phyloP scores from a whole-genome alignment of 2,113 vertebrate species.

The Hippopotamus amphibius region DNA sequence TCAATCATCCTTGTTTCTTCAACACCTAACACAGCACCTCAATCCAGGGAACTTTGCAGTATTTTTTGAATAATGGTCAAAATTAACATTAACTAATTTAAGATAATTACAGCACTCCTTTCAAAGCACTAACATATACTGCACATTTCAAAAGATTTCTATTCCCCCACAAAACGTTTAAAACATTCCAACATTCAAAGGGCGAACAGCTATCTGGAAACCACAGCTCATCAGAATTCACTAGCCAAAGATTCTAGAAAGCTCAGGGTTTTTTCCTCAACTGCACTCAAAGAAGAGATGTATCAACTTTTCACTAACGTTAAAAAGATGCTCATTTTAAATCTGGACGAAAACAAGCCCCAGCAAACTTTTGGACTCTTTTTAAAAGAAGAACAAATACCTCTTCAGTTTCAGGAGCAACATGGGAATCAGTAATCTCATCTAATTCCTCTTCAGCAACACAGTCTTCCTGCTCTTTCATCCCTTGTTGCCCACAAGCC shows the following conservation, averaged over 20 bases:
- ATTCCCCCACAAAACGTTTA: neutral
- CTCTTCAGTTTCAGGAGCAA: constrained; percentile 90
- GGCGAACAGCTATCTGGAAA: neutral
- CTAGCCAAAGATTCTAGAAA: neutral
- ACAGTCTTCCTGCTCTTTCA: constrained; percentile 85
- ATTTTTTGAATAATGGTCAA: neutral
- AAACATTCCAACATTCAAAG: neutral
- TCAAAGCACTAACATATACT: neutral
- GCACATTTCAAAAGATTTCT: neutral
- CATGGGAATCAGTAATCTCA: constrained; percentile 83
- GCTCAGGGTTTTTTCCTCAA: neutral
- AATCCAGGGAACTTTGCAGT: neutral
- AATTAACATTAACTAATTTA: constrained; percentile 2
- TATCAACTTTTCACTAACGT: neutral
- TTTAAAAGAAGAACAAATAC: constrained; percentile 82
- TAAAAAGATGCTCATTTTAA: constrained; percentile 27
- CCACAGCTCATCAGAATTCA: neutral
- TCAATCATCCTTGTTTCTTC: neutral
- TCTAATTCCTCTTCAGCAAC: constrained; percentile 87
- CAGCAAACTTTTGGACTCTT: constrained; percentile 63
- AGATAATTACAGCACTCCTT: constrained; percentile 3
- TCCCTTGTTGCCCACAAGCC: constrained; percentile 84
- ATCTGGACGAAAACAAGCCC: neutral
- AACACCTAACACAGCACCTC: neutral
- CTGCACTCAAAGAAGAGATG: neutral